Base-by-base conservation (phyloP, 2,113 vertebrate genomes). In the Misgurnus mizolepis region DNA sequence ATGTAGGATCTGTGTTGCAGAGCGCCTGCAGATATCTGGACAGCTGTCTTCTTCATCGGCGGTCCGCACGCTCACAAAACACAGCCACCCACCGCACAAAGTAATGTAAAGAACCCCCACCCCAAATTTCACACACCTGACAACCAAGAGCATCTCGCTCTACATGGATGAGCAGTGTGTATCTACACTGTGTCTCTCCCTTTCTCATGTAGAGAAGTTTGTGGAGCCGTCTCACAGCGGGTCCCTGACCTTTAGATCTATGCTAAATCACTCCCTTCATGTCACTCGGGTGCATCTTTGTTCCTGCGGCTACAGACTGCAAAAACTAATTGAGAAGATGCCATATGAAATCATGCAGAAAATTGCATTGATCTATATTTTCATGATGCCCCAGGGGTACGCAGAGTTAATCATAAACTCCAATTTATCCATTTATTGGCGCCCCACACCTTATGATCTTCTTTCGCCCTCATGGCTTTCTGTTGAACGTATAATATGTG, bases 271-370 rank as follows among this genome's bases (percentile, higher is more conserved):
- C 67, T 82, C n/a, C 73, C 49, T 76, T 70, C 49, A 66, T 86
- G 84, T 86, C 81, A 76, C 76, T 55, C 17, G 47, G 27, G 78
- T 67, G 79, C 68, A 68, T 83, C 80, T 86, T 80, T 88, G 88
- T 89, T 92, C 85, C 86, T 70, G 83, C 68, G 76, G 88, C 86
- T 88, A 84, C 85, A 77, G 81, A 40, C 88, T 90, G 90, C 91
- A 92, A 89, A 92, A 93, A 94, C 91, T 93, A 92, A 94, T 93
- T 93, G 93, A 90, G 88, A 89, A 89, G 92, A 92, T 89, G 89
- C 87, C 79, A 89, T 89, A 91, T 93, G 90, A 93, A 92, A 91
- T 90, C 91, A 94, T 93, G 90, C 92, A 93, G 92, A 92, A 93
- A 93, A 93, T 93, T 92, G 90, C 89, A 89, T 90, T 83, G 83